These are phyloP conservation scores for Bradypodion ventrale DNA, from an alignment of 2,797 vertebrate species.

Conservation along the genomic window DNA sequence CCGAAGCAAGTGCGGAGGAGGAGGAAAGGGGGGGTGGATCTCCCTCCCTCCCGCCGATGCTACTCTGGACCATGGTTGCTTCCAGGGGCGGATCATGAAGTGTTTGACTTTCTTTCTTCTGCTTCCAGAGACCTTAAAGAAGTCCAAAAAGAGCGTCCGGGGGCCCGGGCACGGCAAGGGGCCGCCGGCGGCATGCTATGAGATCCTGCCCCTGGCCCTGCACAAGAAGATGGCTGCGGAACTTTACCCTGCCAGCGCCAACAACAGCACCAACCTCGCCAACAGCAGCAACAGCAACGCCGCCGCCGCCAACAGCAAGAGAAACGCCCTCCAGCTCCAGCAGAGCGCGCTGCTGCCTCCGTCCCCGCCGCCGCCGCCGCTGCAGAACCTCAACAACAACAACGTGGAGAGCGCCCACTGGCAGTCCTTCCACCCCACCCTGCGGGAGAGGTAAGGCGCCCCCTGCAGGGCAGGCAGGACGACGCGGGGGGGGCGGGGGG, in stretches of 20 bases:
- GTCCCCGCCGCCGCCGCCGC: conserved; percentile 76
- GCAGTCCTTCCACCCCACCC: conserved; percentile 90
- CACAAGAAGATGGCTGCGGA: conserved; percentile 94
- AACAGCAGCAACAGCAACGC: conserved; percentile 79
- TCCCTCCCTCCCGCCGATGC: conserved; percentile 81
- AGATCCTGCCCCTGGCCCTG: conserved; percentile 83
- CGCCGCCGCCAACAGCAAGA: conserved; percentile 79
- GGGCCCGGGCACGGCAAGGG: conserved; percentile 71
- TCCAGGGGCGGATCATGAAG: conserved; percentile 95
- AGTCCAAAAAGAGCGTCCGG: conserved; percentile 84
- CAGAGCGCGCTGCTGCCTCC: conserved; percentile 72
- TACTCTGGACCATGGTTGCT: conserved; percentile 86
- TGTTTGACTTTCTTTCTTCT: conserved; percentile 91
- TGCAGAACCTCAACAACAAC: conserved; percentile 90
- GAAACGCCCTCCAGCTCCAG: conserved; percentile 79
- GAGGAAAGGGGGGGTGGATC: conserved; percentile 42
- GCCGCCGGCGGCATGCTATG: conserved; percentile 84
- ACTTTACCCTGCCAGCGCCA: conserved; percentile 81
- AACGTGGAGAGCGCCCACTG: conserved; percentile 87
- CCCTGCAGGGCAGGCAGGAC: not conserved
- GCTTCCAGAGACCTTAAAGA: conserved; percentile 92
- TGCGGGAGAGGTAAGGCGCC: conserved; percentile 89
- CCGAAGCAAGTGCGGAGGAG: conserved; percentile 4
- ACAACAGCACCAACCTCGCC: conserved; percentile 80
- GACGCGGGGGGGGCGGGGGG: no score